These are phyloP conservation scores for Drosophila takahashii DNA, from an alignment of 1,140 invertebrate genomes.

Conservation along the genomic window DNA sequence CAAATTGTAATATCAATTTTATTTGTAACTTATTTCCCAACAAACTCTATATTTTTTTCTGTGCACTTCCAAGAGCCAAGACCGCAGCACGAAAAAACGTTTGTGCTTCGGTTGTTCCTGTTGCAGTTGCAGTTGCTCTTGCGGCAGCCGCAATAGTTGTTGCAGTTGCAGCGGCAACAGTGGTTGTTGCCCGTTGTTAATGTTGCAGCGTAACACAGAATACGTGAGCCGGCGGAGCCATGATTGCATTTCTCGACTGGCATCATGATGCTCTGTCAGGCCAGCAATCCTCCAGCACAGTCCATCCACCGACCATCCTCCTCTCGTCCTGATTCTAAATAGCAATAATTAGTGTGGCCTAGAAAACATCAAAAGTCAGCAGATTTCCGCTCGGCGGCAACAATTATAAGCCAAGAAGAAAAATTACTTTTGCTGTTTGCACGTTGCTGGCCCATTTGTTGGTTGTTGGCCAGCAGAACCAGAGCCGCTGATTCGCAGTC, in stretches of 20 bases:
- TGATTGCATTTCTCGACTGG: slow-evolving; percentile 71
- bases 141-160: slow-evolving; percentile 21
- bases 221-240: slow-evolving; percentile 77
- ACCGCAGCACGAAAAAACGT: slow-evolving; percentile 74
- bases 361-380: slow-evolving; percentile 73
- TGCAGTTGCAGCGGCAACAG: slow-evolving; percentile 51
- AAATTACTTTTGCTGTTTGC: slow-evolving; percentile 81
- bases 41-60: no score
- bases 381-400: slow-evolving; percentile 69
- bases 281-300: background rate
- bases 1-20: no score
- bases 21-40: no score
- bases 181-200: slow-evolving; percentile 71
- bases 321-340: slow-evolving; percentile 66
- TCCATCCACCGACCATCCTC: background rate
- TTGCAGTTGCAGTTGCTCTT: slow-evolving; percentile 38
- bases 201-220: slow-evolving; percentile 80
- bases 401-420: slow-evolving; percentile 76
- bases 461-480: slow-evolving; percentile 22
- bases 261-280: slow-evolving; percentile 55
- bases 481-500: slow-evolving; percentile 63
- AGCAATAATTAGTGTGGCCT: slow-evolving; percentile 83
- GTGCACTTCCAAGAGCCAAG: slow-evolving; percentile 12
- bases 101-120: slow-evolving; percentile 62
- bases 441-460: slow-evolving; percentile 71